These are phyloP conservation scores for Hiodon alosoides DNA, from an alignment of 2,113 vertebrate genomes.

Conservation along the genomic window DNA sequence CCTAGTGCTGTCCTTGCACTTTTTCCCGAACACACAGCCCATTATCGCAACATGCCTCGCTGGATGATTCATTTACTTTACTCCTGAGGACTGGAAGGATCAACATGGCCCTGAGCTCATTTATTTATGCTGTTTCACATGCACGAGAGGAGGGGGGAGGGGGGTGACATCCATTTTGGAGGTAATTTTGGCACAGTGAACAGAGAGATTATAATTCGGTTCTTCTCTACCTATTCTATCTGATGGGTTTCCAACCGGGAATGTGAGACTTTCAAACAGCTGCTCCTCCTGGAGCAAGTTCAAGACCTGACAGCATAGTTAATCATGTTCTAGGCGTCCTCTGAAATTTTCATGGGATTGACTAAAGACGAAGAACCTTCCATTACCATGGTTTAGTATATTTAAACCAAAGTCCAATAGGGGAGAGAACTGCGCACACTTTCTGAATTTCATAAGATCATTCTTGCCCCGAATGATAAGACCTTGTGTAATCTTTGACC, in stretches of 20 bases:
- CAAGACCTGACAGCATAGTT: constrained; percentile 46
- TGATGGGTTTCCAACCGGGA: constrained; percentile 41
- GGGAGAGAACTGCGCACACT: not conserved
- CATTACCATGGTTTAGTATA: not conserved
- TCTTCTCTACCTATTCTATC: constrained; percentile 35
- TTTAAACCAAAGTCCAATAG: not conserved
- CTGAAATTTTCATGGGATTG: constrained; percentile 7
- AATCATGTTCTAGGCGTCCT: constrained; percentile 32
- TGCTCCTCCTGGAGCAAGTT: constrained; percentile 46
- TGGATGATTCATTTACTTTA: constrained; percentile 42
- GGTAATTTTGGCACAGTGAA: constrained; percentile 46
- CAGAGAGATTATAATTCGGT: constrained; percentile 33
- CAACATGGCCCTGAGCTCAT: constrained; percentile 35
- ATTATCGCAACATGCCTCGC: constrained; percentile 34
- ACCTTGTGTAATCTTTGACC: not conserved
- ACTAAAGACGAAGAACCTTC: constrained; percentile 5
- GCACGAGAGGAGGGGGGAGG: constrained; percentile 27
- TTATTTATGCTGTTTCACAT: constrained; percentile 37
- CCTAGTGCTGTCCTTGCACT: constrained; percentile 18
- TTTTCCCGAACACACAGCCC: not conserved
- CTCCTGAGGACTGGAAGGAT: constrained; percentile 35
- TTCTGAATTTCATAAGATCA: not conserved
- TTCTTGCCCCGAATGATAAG: not conserved
- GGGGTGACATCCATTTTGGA: constrained; percentile 40
- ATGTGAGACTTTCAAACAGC: constrained; percentile 45